These are phyloP conservation scores for Eristalis arbustorum DNA, from an alignment of 2,888 invertebrate species.

Conservation along the genomic window DNA sequence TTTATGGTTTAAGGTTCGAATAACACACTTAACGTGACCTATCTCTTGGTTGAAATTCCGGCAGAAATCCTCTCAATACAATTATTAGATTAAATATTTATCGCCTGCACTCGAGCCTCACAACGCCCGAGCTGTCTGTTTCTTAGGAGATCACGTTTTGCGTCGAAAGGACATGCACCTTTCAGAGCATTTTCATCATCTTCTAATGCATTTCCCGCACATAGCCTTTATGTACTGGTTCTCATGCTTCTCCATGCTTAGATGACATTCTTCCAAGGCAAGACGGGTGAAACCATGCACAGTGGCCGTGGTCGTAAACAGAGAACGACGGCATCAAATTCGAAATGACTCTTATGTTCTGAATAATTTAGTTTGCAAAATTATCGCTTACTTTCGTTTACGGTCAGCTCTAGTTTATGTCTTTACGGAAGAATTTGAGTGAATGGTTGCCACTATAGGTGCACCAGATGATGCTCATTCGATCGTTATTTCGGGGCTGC, in stretches of 20 bases:
- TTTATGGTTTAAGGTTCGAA: neutral
- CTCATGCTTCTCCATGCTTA: neutral
- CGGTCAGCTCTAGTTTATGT: constrained; percentile 63
- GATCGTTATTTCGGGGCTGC: constrained; percentile 26
- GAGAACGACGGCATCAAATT: constrained; percentile 45
- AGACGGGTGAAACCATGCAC: constrained; percentile 7
- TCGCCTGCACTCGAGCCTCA: neutral
- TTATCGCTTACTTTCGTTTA: constrained; percentile 67
- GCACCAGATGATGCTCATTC: constrained; percentile 59
- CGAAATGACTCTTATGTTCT: constrained; percentile 55
- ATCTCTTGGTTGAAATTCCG: neutral
- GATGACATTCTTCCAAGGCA: neutral
- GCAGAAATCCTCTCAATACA: neutral
- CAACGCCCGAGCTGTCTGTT: neutral
- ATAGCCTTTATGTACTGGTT: constrained; percentile 21
- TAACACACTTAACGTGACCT: neutral
- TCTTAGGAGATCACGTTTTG: neutral
- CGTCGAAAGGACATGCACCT: constrained; percentile 15
- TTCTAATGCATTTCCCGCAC: constrained; percentile 7
- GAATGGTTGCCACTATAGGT: neutral
- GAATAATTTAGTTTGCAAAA: constrained; percentile 62
- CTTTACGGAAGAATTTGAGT: constrained; percentile 18
- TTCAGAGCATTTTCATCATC: constrained; percentile 23
- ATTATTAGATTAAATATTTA: constrained; percentile 25
- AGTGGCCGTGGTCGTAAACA: constrained; percentile 40